Conservation (phyloP, 2,113 vertebrate genomes). For the Genyomyrus donnyi region DNA sequence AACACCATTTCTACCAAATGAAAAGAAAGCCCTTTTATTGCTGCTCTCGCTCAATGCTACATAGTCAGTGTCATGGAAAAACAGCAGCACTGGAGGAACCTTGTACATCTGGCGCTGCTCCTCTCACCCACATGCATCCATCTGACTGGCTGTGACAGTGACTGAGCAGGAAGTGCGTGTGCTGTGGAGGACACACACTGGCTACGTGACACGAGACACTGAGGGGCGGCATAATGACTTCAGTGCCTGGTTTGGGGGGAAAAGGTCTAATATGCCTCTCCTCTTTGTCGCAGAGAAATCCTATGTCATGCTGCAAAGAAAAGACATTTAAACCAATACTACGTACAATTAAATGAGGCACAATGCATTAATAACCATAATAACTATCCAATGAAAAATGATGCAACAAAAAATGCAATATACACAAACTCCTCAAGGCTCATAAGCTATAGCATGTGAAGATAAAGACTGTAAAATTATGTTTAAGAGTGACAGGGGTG, state of each 20-base stretch:
- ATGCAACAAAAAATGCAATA: background rate
- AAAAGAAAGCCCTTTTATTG: conserved; percentile 7
- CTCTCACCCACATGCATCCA: background rate
- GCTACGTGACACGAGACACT: background rate
- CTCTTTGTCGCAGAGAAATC: background rate
- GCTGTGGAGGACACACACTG: background rate
- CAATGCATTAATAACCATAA: background rate
- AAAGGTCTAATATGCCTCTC: background rate
- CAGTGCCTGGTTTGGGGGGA: background rate
- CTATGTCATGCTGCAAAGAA: background rate
- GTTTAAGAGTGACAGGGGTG: background rate
- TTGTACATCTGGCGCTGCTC: background rate
- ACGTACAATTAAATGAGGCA: background rate
- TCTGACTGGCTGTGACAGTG: background rate
- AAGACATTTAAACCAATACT: background rate
- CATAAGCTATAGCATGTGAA: background rate
- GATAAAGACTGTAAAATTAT: background rate
- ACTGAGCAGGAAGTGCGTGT: background rate
- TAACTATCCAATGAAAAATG: background rate
- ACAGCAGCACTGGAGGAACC: background rate
- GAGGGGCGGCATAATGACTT: background rate
- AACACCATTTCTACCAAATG: background rate
- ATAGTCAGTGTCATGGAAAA: background rate
- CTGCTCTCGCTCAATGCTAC: background rate
- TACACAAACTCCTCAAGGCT: background rate